Evolutionary conservation across 1,140 invertebrate genomes (phyloP).

Genomic region (Drosophila elegans): DNA sequence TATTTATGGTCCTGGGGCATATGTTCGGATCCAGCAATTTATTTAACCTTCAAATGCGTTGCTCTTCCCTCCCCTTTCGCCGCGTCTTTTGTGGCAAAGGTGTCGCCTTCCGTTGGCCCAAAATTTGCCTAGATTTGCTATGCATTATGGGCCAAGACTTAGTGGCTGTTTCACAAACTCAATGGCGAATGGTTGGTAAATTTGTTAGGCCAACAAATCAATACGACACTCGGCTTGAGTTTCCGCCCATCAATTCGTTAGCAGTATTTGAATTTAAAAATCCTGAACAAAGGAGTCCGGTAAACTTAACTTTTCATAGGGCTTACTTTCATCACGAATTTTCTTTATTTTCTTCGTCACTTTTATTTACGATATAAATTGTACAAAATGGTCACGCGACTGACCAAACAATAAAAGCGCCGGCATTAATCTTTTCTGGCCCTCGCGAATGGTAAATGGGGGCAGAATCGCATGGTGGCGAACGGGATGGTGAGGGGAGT

Average conservation of each 20-base stretch:
- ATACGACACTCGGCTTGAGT: background rate
- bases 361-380: constrained; percentile 81
- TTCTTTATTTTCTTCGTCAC: constrained; percentile 47
- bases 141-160: constrained; percentile 59
- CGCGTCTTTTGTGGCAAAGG: constrained; percentile 18
- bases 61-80: background rate
- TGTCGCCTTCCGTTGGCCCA: constrained; percentile 61
- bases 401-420: constrained; percentile 80
- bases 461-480: background rate
- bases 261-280: background rate
- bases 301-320: constrained; percentile 5
- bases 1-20: constrained; percentile 76
- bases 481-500: background rate
- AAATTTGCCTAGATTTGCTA: constrained; percentile 79
- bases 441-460: constrained; percentile 38
- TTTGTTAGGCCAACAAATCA: constrained; percentile 44
- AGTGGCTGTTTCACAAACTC: constrained; percentile 42
- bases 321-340: constrained; percentile 35
- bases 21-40: constrained; percentile 71
- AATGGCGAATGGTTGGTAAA: constrained; percentile 44
- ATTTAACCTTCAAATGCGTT: constrained; percentile 76
- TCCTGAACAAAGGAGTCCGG: background rate
- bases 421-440: constrained; percentile 69
- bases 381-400: constrained; percentile 68
- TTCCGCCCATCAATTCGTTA: constrained; percentile 4